Conservation (phyloP, 2,888 invertebrate species). For the Cheilosia grossa region DNA sequence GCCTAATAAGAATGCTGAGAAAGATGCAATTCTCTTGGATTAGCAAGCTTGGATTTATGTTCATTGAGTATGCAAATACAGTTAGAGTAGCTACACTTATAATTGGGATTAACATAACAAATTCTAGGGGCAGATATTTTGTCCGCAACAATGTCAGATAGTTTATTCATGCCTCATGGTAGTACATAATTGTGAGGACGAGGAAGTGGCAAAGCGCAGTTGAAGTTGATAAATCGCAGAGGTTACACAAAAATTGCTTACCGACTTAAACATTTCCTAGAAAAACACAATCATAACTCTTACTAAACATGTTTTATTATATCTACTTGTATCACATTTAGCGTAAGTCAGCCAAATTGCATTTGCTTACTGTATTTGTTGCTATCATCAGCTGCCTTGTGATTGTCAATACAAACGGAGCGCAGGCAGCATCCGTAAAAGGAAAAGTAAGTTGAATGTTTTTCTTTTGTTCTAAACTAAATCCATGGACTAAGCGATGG, state of each 20-base stretch:
- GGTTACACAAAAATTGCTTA: not conserved
- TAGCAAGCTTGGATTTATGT: too few relatives aligned
- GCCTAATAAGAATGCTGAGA: too few relatives aligned
- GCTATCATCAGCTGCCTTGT: conserved; percentile 53
- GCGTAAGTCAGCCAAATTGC: conserved; percentile 34
- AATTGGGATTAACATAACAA: too few relatives aligned
- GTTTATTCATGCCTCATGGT: too few relatives aligned
- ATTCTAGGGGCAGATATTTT: too few relatives aligned
- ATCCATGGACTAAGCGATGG: not conserved
- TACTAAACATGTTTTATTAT: conserved; percentile 10
- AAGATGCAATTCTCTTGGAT: too few relatives aligned
- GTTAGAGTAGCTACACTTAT: too few relatives aligned
- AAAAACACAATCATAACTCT: not conserved
- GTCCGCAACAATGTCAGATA: too few relatives aligned
- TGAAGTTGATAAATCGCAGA: too few relatives aligned
- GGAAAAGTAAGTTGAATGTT: conserved; percentile 58
- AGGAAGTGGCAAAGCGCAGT: too few relatives aligned
- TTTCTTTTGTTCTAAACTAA: not conserved
- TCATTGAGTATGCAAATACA: too few relatives aligned
- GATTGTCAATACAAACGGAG: conserved; percentile 48
- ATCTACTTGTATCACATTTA: conserved; percentile 18
- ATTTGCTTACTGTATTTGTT: conserved; percentile 46
- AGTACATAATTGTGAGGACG: too few relatives aligned
- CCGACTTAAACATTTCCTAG: not conserved
- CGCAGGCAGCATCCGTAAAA: conserved; percentile 45